phyloP scores from a whole-genome alignment of 53 echinoderm and acorn worm species.

The Paelopatides confundens region DNA sequence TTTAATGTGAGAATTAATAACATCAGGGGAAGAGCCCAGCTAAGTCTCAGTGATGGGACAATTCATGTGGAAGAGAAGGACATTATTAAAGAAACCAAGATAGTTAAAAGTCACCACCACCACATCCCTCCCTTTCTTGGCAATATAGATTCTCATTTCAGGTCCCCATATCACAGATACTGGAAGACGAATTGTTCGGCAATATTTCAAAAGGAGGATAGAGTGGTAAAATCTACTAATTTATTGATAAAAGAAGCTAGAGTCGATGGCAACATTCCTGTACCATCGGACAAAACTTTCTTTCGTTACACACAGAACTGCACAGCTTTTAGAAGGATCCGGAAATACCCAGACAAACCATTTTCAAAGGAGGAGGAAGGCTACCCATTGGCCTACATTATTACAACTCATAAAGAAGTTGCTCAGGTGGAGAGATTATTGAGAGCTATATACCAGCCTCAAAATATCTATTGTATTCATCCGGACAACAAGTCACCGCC shows the following conservation, averaged over 20 bases:
- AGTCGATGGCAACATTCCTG: slow-evolving; percentile 55
- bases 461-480: slow-evolving; percentile 94
- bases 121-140: slow-evolving; percentile 19
- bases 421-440: slow-evolving; percentile 90
- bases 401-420: slow-evolving; percentile 79
- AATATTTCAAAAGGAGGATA: slow-evolving; percentile 56
- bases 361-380: slow-evolving; percentile 76
- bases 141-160: slow-evolving; percentile 18
- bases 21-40: not conserved
- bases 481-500: slow-evolving; percentile 76
- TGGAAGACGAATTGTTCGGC: slow-evolving; percentile 84
- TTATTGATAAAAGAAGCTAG: slow-evolving; percentile 43
- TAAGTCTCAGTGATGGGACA: not conserved
- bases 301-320: slow-evolving; percentile 74
- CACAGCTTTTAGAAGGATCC: slow-evolving; percentile 52
- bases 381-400: slow-evolving; percentile 86
- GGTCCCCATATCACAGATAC: slow-evolving; percentile 62
- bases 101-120: not conserved
- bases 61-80: not conserved
- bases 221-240: slow-evolving; percentile 60
- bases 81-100: too few relatives aligned
- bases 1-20: not conserved
- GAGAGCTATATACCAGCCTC: slow-evolving; percentile 90
- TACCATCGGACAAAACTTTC: slow-evolving; percentile 76
- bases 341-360: slow-evolving; percentile 70